Evolutionary conservation across 1,140 invertebrate species (phyloP).

Genomic region (Macrobrachium nipponense): DNA sequence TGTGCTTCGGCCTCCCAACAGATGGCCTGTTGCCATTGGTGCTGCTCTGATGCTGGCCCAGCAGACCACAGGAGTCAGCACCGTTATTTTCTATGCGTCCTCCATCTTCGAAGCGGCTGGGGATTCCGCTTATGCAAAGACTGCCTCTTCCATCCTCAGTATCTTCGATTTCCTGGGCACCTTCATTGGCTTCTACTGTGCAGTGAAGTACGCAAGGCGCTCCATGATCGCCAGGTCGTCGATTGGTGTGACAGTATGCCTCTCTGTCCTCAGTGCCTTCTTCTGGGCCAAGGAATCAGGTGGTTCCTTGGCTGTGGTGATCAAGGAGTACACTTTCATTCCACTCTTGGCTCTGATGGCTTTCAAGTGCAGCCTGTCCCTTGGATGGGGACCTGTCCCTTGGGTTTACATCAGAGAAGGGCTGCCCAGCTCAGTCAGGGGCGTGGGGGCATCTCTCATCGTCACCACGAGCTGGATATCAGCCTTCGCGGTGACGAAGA

Average conservation of each 20-base stretch:
- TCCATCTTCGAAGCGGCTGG: constrained; percentile 78
- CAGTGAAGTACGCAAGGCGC: not conserved
- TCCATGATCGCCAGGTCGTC: too few relatives aligned
- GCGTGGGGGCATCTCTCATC: constrained; percentile 83
- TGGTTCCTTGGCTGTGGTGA: not conserved
- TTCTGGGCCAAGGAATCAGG: too few relatives aligned
- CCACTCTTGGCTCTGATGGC: constrained; percentile 79
- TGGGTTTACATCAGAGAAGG: constrained; percentile 78
- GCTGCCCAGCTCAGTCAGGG: constrained; percentile 75
- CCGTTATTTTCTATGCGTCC: constrained; percentile 84
- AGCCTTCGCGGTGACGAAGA: constrained; percentile 90
- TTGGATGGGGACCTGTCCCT: constrained; percentile 83
- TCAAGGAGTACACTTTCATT: constrained; percentile 74
- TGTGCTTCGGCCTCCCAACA: too few relatives aligned
- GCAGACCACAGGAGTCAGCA: constrained; percentile 85
- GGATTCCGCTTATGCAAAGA: constrained; percentile 72
- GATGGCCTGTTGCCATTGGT: too few relatives aligned
- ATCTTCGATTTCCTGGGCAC: constrained; percentile 79
- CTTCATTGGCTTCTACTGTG: constrained; percentile 74
- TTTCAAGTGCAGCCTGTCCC: constrained; percentile 81
- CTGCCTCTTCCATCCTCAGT: constrained; percentile 83
- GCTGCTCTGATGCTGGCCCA: constrained; percentile 67
- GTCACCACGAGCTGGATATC: constrained; percentile 90
- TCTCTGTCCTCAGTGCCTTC: too few relatives aligned
- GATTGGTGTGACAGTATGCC: too few relatives aligned